Conservation (phyloP, 92 coral and sea anemone genomes). For the Diadumene lineata region DNA sequence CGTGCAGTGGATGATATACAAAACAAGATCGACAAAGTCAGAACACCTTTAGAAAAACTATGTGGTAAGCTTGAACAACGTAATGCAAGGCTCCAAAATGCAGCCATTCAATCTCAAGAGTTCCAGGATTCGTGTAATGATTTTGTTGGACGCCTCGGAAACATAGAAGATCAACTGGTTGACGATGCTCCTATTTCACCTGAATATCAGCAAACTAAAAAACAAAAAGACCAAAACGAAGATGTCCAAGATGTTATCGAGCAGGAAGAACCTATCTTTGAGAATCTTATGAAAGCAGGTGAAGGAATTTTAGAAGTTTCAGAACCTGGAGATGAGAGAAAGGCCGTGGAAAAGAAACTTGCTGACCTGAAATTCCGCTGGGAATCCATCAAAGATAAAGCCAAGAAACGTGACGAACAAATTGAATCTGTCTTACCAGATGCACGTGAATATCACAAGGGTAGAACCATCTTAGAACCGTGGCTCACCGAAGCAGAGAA, state of each 20-base stretch:
- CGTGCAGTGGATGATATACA: constrained; percentile 78
- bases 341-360: constrained; percentile 65
- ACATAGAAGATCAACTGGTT: constrained; percentile 74
- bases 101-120: constrained; percentile 89
- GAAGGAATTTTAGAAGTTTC: constrained; percentile 74
- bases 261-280: constrained; percentile 86
- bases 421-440: constrained; percentile 70
- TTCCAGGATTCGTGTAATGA: constrained; percentile 91
- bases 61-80: constrained; percentile 91
- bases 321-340: constrained; percentile 77
- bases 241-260: constrained; percentile 60
- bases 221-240: constrained; percentile 85
- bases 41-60: constrained; percentile 84
- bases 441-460: constrained; percentile 69
- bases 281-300: constrained; percentile 76
- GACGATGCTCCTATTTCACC: constrained; percentile 83
- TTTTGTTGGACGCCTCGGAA: constrained; percentile 70
- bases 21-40: constrained; percentile 72
- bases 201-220: constrained; percentile 71
- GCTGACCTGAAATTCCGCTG: constrained; percentile 81
- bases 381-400: constrained; percentile 68
- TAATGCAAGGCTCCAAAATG: constrained; percentile 78
- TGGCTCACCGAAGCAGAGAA: constrained; percentile 84
- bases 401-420: constrained; percentile 52
- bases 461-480: constrained; percentile 53